phyloP scores from a whole-genome alignment of 2,113 vertebrate genomes.

The Pseudorasbora parva region DNA sequence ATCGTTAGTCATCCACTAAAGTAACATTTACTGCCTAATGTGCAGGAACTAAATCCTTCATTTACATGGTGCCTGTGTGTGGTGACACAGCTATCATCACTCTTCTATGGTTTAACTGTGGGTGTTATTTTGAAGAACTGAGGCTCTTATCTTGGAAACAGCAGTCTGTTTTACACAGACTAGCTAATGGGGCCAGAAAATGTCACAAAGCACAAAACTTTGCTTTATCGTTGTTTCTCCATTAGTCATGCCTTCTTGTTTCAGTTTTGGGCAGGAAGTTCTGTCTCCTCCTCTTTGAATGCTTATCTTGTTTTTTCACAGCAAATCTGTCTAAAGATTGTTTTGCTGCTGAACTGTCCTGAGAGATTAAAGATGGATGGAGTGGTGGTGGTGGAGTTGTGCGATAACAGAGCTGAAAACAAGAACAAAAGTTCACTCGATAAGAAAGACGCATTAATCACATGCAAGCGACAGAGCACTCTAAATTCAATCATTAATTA shows the following conservation, averaged over 20 bases:
- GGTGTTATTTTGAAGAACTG: not conserved
- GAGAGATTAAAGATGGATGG: constrained; percentile 34
- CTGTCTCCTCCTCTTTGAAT: constrained; percentile 30
- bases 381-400: not conserved
- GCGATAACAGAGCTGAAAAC: constrained; percentile 1
- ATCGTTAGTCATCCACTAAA: not conserved
- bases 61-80: not conserved
- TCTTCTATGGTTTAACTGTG: constrained; percentile 1
- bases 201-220: constrained; percentile 42
- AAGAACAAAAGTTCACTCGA: constrained; percentile 35
- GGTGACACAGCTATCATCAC: not conserved
- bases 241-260: constrained; percentile 3
- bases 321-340: constrained; percentile 27
- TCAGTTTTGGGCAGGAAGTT: constrained; percentile 43
- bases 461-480: not conserved
- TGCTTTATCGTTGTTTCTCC: constrained; percentile 6
- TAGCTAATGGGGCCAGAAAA: constrained; percentile 25
- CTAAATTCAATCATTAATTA: too few species aligned
- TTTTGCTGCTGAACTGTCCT: constrained; percentile 22
- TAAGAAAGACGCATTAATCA: constrained; percentile 17
- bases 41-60: not conserved
- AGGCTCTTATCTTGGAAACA: constrained; percentile 38
- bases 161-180: constrained; percentile 26
- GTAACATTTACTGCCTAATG: not conserved
- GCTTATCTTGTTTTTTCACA: constrained; percentile 56